A percentile compares a stretch with the other conserved stretches of the same genome.
These are phyloP conservation scores for Nesogale talazaci DNA, from an alignment of 2,113 vertebrate genomes.

Conservation along the genomic window DNA sequence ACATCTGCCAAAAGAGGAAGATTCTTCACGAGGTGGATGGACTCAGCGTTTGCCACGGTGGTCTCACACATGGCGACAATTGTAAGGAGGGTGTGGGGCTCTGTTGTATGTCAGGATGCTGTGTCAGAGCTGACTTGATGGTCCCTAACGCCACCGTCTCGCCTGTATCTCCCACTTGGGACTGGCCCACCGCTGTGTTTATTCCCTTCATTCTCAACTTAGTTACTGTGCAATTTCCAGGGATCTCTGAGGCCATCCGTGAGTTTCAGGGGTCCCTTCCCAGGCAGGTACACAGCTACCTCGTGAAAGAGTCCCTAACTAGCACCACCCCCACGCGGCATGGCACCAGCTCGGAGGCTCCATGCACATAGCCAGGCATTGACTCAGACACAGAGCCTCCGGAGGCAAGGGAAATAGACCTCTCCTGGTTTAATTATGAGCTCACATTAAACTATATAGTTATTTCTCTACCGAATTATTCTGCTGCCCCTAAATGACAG, in stretches of 20 bases:
- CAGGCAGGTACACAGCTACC: neutral
- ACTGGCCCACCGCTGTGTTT: neutral
- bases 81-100: too few relatives aligned
- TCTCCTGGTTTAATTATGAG: neutral
- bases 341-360: neutral
- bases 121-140: too few relatives aligned
- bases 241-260: neutral
- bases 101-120: too few relatives aligned
- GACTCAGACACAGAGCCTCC: neutral
- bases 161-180: neutral
- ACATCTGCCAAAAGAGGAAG: too few relatives aligned
- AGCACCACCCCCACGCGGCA: neutral
- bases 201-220: neutral
- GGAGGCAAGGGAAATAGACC: neutral
- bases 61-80: too few relatives aligned
- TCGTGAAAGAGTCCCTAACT: neutral
- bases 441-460: neutral
- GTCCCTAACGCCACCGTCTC: too few relatives aligned
- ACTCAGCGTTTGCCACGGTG: too few relatives aligned
- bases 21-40: too few relatives aligned
- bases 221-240: fast-evolving
- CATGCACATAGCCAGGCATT: too few relatives aligned
- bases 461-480: neutral
- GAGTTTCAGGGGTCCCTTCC: neutral
- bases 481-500: neutral